Evolutionary conservation across 2,888 invertebrate genomes (phyloP).

Genomic region (Drosophila setosimentum): DNA sequence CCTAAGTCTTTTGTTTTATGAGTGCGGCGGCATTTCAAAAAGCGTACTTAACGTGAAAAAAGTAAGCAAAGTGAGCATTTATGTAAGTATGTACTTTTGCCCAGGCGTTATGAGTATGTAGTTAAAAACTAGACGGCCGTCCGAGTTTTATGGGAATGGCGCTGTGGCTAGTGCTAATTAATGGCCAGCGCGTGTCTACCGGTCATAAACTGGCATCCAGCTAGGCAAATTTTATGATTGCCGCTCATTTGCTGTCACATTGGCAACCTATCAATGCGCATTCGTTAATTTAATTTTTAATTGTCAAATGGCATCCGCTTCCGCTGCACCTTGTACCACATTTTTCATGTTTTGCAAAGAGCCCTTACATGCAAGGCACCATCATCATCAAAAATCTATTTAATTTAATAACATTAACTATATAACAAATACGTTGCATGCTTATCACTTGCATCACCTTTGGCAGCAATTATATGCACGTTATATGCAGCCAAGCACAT

Average conservation of each 20-base stretch:
- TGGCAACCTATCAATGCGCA: slow-evolving; percentile 41
- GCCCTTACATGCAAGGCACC: slow-evolving; percentile 49
- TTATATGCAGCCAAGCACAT: slow-evolving; percentile 62
- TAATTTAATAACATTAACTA: slow-evolving; percentile 41
- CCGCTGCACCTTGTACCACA: slow-evolving; percentile 71
- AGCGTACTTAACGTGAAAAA: slow-evolving; percentile 20
- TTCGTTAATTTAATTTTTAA: slow-evolving; percentile 39
- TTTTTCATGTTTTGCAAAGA: slow-evolving; percentile 14
- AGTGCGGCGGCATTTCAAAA: slow-evolving; percentile 39
- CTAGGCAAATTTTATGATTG: slow-evolving; percentile 48
- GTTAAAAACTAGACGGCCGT: slow-evolving; percentile 45
- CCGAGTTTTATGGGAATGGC: slow-evolving; percentile 39
- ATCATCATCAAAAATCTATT: slow-evolving; percentile 50
- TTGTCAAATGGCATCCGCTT: slow-evolving; percentile 67
- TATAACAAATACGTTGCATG: slow-evolving; percentile 31
- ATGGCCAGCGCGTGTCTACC: slow-evolving; percentile 59
- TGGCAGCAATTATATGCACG: slow-evolving; percentile 72
- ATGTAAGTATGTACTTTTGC: slow-evolving; percentile 20
- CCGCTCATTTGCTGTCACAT: slow-evolving; percentile 15
- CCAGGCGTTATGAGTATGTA: slow-evolving; percentile 41
- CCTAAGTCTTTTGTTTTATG: slow-evolving; percentile 75
- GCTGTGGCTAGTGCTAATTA: slow-evolving; percentile 44
- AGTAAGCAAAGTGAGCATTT: slow-evolving; percentile 6
- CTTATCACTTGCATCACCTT: slow-evolving; percentile 49
- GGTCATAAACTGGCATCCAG: slow-evolving; percentile 59